Evolutionary conservation across 2,888 invertebrate genomes (phyloP).

Genomic region (Tetrapedia diversipes): DNA sequence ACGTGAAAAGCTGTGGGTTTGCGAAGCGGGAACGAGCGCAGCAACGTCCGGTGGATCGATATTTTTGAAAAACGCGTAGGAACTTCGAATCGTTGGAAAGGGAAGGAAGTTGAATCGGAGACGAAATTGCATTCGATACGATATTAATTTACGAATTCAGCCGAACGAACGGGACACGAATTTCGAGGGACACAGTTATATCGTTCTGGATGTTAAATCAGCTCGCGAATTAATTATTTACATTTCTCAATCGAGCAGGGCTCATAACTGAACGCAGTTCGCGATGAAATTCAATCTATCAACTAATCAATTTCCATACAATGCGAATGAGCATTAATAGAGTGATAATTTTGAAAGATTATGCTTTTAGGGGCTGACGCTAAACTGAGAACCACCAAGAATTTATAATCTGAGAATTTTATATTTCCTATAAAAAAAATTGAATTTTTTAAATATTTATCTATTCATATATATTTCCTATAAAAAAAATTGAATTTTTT

Average conservation of each 20-base stretch:
- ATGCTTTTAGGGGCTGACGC: too few species aligned
- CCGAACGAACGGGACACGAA: neutral
- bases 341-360: too few species aligned
- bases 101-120: neutral
- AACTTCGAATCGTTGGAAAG: neutral
- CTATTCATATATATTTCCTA: too few species aligned
- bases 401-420: too few species aligned
- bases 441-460: too few species aligned
- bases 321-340: neutral
- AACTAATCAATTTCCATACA: constrained; percentile 9
- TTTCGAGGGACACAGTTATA: neutral
- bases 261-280: neutral
- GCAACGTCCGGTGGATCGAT: too few species aligned
- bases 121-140: neutral
- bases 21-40: too few species aligned
- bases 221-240: constrained; percentile 15
- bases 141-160: constrained; percentile 2
- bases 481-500: too few species aligned
- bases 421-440: too few species aligned
- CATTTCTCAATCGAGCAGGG: neutral
- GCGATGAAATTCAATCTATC: constrained; percentile 1
- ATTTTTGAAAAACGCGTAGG: too few species aligned
- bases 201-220: neutral
- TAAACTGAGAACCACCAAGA: too few species aligned
- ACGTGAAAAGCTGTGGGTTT: neutral